Base-by-base conservation (phyloP, 2,113 vertebrate genomes). In the Malurus alboscapulatus region DNA sequence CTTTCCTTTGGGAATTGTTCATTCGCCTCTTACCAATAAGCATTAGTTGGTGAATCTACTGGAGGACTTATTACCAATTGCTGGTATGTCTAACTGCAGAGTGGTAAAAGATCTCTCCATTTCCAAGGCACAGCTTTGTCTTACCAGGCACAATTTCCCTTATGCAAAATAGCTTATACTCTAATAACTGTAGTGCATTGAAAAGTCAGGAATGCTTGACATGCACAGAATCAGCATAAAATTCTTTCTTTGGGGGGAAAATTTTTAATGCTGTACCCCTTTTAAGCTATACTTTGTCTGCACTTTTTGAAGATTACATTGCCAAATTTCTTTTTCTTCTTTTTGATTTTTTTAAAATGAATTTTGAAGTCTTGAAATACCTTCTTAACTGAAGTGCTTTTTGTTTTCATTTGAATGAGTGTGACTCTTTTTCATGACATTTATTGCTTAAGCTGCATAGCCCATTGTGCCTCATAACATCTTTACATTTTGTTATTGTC, bases 291-390 rank as follows among this genome's bases (percentile, higher is more conserved):
- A 45, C 16, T 84, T 63, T 51, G 30, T 54, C 88, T 74, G 84
- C 89, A 92, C 89, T 94, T 94, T 93, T 92, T 80, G 53, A 90
- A 88, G 78, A 42, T 73, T 63, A 77, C 34, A 40, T 97, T 96
- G 96, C 96, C 92, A 96, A 96, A 91, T 80, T 20, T 9, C 34
- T 54, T 63, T 91, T 81, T 66, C 59, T 45, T 69, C 25, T 38
- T 18, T 44, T 61, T 85, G 6, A 1, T 22, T n/a, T 30, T 32
- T 75, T 47, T 65, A 3, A 78, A 83, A 61, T 58, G 19, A 40
- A 66, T 71, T 84, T 82, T 94, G 45, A 81, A 91, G 88, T 51
- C 84, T 76, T 92, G 82, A 83, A 71, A 84, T 65, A 38, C 5
- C 51, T 77, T 76, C 79, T 50, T 84, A 89, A 84, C 74, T 61